These are phyloP conservation scores for Macaria notata DNA, from an alignment of 2,888 invertebrate genomes.

Conservation along the genomic window DNA sequence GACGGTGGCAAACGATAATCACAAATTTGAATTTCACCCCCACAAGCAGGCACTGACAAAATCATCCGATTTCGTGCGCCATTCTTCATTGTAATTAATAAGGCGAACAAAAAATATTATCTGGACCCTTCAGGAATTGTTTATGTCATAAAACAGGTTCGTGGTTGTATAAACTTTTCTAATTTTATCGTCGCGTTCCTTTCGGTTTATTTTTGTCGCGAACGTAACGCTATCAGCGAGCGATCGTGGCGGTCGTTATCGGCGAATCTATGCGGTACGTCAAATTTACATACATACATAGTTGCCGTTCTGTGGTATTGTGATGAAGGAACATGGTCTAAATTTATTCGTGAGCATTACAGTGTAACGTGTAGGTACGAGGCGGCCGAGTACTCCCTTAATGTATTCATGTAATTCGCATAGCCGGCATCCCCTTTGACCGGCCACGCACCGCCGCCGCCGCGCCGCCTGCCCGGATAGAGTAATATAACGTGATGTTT, in stretches of 20 bases:
- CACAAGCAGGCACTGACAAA: slow-evolving; percentile 65
- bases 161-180: slow-evolving; percentile 46
- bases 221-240: slow-evolving; percentile 23
- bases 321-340: slow-evolving; percentile 75
- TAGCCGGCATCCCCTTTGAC: slow-evolving; percentile 82
- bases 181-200: slow-evolving; percentile 32
- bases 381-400: slow-evolving; percentile 68
- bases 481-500: slow-evolving; percentile 81
- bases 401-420: slow-evolving; percentile 83
- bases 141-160: slow-evolving; percentile 54
- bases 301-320: slow-evolving; percentile 61
- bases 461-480: slow-evolving; percentile 74
- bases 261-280: slow-evolving; percentile 56
- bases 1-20: slow-evolving; percentile 74
- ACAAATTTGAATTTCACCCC: slow-evolving; percentile 77
- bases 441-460: slow-evolving; percentile 79
- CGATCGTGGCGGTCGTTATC: slow-evolving; percentile 45
- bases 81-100: slow-evolving; percentile 76
- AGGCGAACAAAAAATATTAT: slow-evolving; percentile 67
- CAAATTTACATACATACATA: slow-evolving; percentile 70
- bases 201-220: slow-evolving; percentile 37
- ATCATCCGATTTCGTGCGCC: slow-evolving; percentile 75
- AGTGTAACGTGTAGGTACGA: slow-evolving; percentile 76
- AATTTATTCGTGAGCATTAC: slow-evolving; percentile 81
- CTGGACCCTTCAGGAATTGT: slow-evolving; percentile 51